Conservation (phyloP, 2,113 vertebrate species). For the Atractosteus spatula region DNA sequence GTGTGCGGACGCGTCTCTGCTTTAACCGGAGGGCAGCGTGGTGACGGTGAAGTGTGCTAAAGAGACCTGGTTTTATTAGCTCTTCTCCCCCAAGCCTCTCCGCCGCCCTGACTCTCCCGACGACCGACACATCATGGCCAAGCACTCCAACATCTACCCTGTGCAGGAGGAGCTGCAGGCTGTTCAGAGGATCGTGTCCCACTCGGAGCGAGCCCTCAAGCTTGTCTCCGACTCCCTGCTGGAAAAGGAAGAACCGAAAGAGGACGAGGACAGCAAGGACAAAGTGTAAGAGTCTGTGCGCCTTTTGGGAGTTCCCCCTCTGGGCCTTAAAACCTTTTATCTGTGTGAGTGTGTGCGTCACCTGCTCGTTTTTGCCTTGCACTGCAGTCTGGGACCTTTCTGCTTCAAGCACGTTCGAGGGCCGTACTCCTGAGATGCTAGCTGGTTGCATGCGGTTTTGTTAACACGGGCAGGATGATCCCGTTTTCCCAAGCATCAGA, state of each 20-base stretch:
- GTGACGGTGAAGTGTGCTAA: not conserved
- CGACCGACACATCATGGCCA: conserved; percentile 75
- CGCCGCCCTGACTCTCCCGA: conserved; percentile 65
- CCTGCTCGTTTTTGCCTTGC: no score
- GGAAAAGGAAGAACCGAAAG: conserved; percentile 42
- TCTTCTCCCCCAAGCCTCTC: conserved; percentile 41
- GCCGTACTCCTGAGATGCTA: no score
- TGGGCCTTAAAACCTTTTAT: not conserved
- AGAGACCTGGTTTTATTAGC: not conserved
- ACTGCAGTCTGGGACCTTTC: no score
- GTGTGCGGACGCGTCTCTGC: no score
- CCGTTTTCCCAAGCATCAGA: no score
- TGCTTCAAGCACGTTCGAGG: no score
- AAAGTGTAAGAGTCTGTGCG: conserved; percentile 46
- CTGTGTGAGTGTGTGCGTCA: not conserved
- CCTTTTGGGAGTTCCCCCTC: not conserved
- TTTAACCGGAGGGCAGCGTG: not conserved
- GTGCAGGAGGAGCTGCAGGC: conserved; percentile 75
- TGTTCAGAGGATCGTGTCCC: conserved; percentile 72
- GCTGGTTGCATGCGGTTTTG: no score
- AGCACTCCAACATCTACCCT: conserved; percentile 75
- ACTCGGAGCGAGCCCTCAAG: conserved; percentile 71
- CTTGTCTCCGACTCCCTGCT: conserved; percentile 73
- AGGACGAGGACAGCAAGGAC: conserved; percentile 23
- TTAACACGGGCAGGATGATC: no score